phyloP scores from a whole-genome alignment of 1,140 invertebrate species.

The Venustaconcha ellipsiformis region DNA sequence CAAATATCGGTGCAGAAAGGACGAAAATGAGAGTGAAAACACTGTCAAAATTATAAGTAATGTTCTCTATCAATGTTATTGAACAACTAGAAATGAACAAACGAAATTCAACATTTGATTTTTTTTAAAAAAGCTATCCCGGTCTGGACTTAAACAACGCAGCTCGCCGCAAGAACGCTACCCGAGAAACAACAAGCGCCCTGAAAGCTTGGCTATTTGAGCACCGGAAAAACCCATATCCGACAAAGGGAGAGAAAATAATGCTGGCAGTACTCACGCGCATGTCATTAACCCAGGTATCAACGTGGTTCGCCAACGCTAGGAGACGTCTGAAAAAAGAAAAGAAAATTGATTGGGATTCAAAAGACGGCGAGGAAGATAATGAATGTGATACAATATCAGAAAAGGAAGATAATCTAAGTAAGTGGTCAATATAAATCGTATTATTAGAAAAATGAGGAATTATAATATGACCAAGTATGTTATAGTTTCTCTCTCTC shows the following conservation, averaged over 20 bases:
- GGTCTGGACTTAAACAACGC: slow-evolving; percentile 87
- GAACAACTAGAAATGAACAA: no score
- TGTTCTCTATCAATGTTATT: no score
- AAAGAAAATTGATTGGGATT: slow-evolving; percentile 86
- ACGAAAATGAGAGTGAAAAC: no score
- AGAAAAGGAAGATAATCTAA: no score
- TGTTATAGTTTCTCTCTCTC: no score
- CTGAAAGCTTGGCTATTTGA: slow-evolving; percentile 97
- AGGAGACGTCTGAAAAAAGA: slow-evolving; percentile 85
- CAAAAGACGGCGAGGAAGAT: slow-evolving; percentile 42
- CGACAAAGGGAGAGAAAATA: slow-evolving; percentile 98
- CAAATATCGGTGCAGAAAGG: no score
- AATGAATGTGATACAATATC: slow-evolving; percentile 31
- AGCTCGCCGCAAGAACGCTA: slow-evolving; percentile 93
- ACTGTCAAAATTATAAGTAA: no score
- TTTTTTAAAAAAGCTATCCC: slow-evolving; percentile 77
- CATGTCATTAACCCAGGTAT: slow-evolving; percentile 94
- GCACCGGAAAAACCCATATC: slow-evolving; percentile 99
- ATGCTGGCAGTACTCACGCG: slow-evolving; percentile 98
- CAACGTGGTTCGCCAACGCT: slow-evolving; percentile 69
- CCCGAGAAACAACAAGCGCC: slow-evolving; percentile 93
- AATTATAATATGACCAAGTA: no score
- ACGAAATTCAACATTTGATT: no score
- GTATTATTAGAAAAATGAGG: no score
- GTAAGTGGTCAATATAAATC: no score